Base-by-base conservation (phyloP, 1,140 invertebrate genomes). In the Penaeus japonicus region DNA sequence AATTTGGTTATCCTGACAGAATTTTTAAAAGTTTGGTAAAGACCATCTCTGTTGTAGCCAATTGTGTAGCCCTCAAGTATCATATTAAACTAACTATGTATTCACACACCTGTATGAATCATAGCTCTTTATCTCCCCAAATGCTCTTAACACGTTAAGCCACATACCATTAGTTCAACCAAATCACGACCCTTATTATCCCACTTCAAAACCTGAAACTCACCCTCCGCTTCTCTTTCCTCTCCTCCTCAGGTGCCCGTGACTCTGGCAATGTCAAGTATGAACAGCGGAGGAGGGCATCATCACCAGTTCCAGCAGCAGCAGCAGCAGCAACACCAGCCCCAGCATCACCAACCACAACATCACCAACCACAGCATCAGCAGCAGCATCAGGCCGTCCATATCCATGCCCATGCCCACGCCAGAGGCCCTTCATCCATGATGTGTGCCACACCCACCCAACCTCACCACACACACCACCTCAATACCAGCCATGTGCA, bases 311-410 rank as follows among this genome's bases (percentile, higher is more conserved):
- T 70, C 30, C 87, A 89, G 87, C 81, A 78, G 59, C 87, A 89
- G 59, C 87, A 89, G 59, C 82, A 84, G 47, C 87, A 89, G 12
- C 47, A 79, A 15, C 77, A 79, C 5, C 77, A 79, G 18, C 77
- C 32, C 18, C 77, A 79, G 10, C 77, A 39, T 24, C 77, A 79
- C 2, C 77, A 79, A 24, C 77, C 32, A 18, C 47, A 79, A 4
- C 77, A 79, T 30, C 77, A 79, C 18, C 77, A 79, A 24, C 24
- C 32, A 15, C 77, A 79, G 4, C 77, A 79, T 24, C 77, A 79
- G n/a, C 82, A 89, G 78, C 87, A 89, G 77, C 87, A 89, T 62
- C 87, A 89, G 87, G 87, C 87, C 87, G 87, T 88, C 87, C 87
- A 88, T 84, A 83, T 83, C 57, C 87, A 88, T 77, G 77, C 87